phyloP scores from a whole-genome alignment of 2,113 vertebrate species.

The Muntiacus muntjak region DNA sequence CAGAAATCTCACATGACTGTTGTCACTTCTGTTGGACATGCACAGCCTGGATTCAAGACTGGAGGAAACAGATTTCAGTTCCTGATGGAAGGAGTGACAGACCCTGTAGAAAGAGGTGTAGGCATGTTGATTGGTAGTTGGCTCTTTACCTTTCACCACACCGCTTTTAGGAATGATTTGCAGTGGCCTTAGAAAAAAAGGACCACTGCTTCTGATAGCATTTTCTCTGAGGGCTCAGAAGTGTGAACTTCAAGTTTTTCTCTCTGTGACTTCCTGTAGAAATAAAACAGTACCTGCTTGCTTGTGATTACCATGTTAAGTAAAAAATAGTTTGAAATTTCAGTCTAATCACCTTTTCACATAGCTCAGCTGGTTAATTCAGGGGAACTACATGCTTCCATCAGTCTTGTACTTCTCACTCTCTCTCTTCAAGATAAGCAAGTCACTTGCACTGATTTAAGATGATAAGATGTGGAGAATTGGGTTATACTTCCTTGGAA shows the following conservation, averaged over 20 bases:
- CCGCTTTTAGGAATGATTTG: neutral
- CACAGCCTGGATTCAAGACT: neutral
- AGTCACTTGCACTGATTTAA: neutral
- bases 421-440: neutral
- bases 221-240: neutral
- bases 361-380: neutral
- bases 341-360: neutral
- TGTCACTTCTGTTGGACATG: accelerated
- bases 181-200: neutral
- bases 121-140: accelerated
- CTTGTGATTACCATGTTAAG: neutral
- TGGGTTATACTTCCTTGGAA: neutral
- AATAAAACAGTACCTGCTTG: neutral
- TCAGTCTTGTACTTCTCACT: neutral
- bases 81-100: neutral
- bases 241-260: neutral
- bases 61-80: neutral
- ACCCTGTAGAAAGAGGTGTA: accelerated
- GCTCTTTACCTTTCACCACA: accelerated
- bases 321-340: neutral
- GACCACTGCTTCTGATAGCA: neutral
- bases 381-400: neutral
- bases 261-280: neutral
- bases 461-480: neutral
- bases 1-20: neutral